These are phyloP conservation scores for Pollicipes pollicipes DNA, from an alignment of 1,140 invertebrate genomes.

Conservation along the genomic window DNA sequence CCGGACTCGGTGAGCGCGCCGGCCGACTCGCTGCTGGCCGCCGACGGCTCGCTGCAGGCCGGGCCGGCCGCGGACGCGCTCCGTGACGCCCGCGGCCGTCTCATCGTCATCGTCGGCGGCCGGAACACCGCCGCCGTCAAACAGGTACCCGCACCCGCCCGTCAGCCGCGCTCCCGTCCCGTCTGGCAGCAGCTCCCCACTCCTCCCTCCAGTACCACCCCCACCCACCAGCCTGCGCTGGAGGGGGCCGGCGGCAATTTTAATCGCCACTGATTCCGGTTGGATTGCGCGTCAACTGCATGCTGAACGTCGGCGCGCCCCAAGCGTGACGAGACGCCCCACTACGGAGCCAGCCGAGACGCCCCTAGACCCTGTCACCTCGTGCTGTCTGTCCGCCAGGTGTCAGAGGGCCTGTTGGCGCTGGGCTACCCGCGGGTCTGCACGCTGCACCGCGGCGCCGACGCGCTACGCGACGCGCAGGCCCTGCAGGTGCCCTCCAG, in stretches of 20 bases:
- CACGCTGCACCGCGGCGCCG: conserved; percentile 35
- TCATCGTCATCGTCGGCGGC: background rate
- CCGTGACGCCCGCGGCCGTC: too few species aligned
- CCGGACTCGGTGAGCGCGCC: background rate
- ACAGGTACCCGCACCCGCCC: too few species aligned
- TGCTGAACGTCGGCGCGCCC: background rate
- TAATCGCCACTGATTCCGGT: too few species aligned
- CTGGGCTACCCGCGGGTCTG: conserved; percentile 32
- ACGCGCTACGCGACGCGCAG: conserved; percentile 21
- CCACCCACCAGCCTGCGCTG: too few species aligned
- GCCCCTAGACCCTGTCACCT: conserved; percentile 3
- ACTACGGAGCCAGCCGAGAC: background rate
- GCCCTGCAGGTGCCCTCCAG: background rate
- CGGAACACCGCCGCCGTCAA: background rate
- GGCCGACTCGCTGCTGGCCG: background rate
- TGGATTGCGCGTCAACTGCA: background rate
- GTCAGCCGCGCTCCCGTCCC: too few species aligned
- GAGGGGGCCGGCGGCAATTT: too few species aligned
- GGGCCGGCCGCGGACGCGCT: background rate
- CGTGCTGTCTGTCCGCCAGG: conserved; percentile 25
- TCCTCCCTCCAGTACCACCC: too few species aligned
- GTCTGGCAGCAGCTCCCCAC: too few species aligned
- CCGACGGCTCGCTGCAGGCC: background rate
- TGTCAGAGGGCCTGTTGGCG: conserved; percentile 33
- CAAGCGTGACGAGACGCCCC: background rate